A percentile compares a stretch with the other conserved stretches of the same genome.
These are phyloP conservation scores for Schizotus pectinicornis DNA, from an alignment of 2,888 invertebrate species.

Conservation along the genomic window DNA sequence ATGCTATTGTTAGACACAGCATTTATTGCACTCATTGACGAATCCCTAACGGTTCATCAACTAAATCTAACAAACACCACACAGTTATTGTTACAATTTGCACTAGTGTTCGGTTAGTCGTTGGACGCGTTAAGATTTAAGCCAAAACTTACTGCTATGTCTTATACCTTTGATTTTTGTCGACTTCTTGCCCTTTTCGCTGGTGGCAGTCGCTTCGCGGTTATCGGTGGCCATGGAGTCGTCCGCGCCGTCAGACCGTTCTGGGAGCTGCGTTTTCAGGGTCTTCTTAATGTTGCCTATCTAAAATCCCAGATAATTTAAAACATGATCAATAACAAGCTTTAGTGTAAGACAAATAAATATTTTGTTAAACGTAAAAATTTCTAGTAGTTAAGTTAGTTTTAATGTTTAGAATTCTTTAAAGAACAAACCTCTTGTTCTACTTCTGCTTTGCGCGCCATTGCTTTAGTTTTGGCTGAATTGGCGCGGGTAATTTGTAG, in stretches of 20 bases:
- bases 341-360: too few relatives aligned
- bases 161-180: conserved; percentile 65
- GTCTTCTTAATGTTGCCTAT: conserved; percentile 87
- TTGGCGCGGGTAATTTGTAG: conserved; percentile 89
- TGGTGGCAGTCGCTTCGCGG: conserved; percentile 66
- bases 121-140: conserved; percentile 55
- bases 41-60: too few relatives aligned
- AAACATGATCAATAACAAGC: too few relatives aligned
- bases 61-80: too few relatives aligned
- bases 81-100: too few relatives aligned
- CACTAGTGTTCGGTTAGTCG: too few relatives aligned
- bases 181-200: conserved; percentile 60
- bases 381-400: too few relatives aligned
- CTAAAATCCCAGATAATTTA: conserved; percentile 59
- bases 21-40: too few relatives aligned
- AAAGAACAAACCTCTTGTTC: conserved; percentile 75
- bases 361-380: too few relatives aligned
- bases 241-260: conserved; percentile 75
- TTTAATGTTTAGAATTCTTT: too few relatives aligned
- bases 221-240: conserved; percentile 82
- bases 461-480: conserved; percentile 78
- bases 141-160: conserved; percentile 74
- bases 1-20: too few relatives aligned
- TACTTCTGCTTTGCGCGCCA: conserved; percentile 80
- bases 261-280: conserved; percentile 75